Evolutionary conservation across 92 coral and sea anemone species (phyloP).

Genomic region (Bergia puertoricense): DNA sequence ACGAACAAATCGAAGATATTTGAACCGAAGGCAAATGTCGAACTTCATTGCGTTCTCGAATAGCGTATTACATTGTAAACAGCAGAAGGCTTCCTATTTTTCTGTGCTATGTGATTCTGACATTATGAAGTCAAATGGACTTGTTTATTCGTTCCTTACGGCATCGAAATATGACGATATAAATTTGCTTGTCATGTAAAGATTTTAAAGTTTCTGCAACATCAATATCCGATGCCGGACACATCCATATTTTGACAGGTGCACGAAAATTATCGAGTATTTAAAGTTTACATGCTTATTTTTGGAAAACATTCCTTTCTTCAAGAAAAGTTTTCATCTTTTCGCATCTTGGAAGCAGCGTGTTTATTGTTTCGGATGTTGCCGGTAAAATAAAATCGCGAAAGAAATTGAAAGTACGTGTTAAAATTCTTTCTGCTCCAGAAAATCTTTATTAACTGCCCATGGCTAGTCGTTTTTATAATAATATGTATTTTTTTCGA

Average conservation of each 20-base stretch:
- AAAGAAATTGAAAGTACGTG: not conserved
- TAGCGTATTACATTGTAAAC: not conserved
- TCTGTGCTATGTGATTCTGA: not conserved
- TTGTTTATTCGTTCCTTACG: not conserved
- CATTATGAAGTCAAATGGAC: not conserved
- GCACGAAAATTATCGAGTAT: not conserved
- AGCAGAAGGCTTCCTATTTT: not conserved
- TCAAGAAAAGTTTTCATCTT: too few species aligned
- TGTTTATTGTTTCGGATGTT: not conserved
- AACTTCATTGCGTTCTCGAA: constrained; percentile 6
- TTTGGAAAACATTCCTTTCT: not conserved
- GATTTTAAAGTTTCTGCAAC: not conserved
- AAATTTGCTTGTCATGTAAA: constrained; percentile 1
- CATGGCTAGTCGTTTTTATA: too few species aligned
- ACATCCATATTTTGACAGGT: constrained; percentile 29
- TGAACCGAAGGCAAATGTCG: not conserved
- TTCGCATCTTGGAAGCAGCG: not conserved
- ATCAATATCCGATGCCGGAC: not conserved
- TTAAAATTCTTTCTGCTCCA: not conserved
- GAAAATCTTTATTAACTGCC: too few species aligned
- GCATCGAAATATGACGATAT: not conserved
- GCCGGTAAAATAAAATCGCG: not conserved
- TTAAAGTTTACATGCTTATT: not conserved
- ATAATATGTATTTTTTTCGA: too few species aligned
- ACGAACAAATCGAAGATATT: not conserved